Percentiles rank a stretch among this genome's conserved stretches.
Conservation (phyloP, 2,113 vertebrate species). For the Haplotaxodon microlepis region DNA sequence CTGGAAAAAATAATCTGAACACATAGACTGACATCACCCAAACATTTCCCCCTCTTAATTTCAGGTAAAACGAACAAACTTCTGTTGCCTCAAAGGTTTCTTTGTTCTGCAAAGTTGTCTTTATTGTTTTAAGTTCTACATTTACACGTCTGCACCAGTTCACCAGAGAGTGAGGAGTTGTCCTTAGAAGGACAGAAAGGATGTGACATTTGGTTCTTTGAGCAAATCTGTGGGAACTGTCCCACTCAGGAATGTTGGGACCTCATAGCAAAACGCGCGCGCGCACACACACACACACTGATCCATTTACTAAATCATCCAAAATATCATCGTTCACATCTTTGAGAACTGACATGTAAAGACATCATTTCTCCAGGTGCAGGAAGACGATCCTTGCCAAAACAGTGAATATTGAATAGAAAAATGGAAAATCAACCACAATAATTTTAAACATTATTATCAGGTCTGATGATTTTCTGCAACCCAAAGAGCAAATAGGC, state of each 20-base stretch:
- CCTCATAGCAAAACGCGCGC: not conserved
- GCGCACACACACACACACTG: not conserved
- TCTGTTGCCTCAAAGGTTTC: slow-evolving; percentile 24
- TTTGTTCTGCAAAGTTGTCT: slow-evolving; percentile 30
- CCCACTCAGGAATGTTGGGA: slow-evolving; percentile 36
- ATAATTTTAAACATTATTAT: slow-evolving; percentile 42
- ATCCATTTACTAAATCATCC: not conserved
- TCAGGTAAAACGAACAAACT: not conserved
- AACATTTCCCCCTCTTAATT: slow-evolving; percentile 7
- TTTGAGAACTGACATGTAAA: not conserved
- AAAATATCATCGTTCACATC: slow-evolving; percentile 25
- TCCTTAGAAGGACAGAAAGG: slow-evolving; percentile 38
- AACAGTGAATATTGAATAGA: slow-evolving; percentile 18
- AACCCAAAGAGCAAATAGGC: slow-evolving; percentile 5
- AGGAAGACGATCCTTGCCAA: slow-evolving; percentile 1
- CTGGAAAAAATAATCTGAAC: not conserved
- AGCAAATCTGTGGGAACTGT: slow-evolving; percentile 25
- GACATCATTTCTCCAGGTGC: slow-evolving; percentile 19
- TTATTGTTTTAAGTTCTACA: slow-evolving; percentile 60
- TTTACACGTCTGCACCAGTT: slow-evolving; percentile 37
- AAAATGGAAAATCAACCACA: slow-evolving; percentile 47
- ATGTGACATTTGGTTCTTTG: slow-evolving; percentile 24
- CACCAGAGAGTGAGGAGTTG: not conserved
- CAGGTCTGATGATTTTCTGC: slow-evolving; percentile 11
- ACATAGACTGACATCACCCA: not conserved